These are phyloP conservation scores for Microvelia longipes DNA, from an alignment of 1,140 invertebrate species.

Conservation along the genomic window DNA sequence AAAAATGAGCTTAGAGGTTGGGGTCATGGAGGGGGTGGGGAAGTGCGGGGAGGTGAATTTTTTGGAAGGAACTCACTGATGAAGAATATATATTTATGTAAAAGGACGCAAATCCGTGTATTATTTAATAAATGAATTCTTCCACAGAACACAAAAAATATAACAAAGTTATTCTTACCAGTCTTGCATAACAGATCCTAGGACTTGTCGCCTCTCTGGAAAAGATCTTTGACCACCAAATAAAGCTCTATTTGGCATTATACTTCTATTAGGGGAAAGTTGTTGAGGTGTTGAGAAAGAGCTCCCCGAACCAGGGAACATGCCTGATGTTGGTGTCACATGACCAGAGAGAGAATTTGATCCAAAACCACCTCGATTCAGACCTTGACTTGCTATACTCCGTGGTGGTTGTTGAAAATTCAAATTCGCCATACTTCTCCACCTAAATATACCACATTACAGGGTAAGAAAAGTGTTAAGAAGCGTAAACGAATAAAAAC, in stretches of 20 bases:
- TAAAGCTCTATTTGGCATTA: constrained; percentile 33
- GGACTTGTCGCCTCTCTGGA: constrained; percentile 55
- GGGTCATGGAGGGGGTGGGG: too few species aligned
- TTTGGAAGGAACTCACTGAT: too few species aligned
- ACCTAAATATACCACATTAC: background rate
- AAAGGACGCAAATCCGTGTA: too few species aligned
- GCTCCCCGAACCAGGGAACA: constrained; percentile 40
- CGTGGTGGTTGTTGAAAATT: constrained; percentile 55
- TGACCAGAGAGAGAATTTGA: constrained; percentile 44
- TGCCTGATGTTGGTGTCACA: constrained; percentile 51
- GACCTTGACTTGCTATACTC: constrained; percentile 33
- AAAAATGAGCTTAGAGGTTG: too few species aligned
- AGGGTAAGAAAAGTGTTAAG: too few species aligned
- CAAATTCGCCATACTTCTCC: constrained; percentile 50
- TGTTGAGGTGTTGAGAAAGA: constrained; percentile 37
- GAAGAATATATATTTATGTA: too few species aligned
- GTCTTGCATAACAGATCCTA: constrained; percentile 36
- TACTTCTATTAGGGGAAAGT: constrained; percentile 39
- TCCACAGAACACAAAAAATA: too few species aligned
- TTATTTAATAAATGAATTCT: too few species aligned
- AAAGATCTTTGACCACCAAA: constrained; percentile 61
- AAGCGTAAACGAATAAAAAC: background rate
- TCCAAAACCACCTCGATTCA: constrained; percentile 42
- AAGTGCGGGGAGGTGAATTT: too few species aligned
- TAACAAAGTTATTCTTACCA: too few species aligned